These are phyloP conservation scores for Euleptes europaea DNA, from an alignment of 2,113 vertebrate species.

Conservation along the genomic window DNA sequence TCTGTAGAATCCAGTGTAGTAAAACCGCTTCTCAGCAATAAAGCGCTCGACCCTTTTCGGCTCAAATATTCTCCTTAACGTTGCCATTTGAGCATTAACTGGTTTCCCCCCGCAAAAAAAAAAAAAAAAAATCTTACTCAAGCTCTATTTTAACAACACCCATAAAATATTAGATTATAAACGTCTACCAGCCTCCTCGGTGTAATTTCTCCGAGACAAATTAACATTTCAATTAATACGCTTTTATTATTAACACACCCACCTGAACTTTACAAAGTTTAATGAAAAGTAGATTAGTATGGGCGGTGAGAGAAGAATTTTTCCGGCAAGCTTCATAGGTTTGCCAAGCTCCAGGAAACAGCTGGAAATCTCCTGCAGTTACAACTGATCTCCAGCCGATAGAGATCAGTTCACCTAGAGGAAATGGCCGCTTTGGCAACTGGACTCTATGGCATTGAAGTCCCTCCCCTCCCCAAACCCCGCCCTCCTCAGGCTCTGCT, in stretches of 20 bases:
- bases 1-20: conserved; percentile 30
- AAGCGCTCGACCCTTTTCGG: conserved; percentile 43
- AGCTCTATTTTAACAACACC: background rate
- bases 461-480: too few species aligned
- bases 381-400: too few species aligned
- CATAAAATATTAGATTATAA: conserved; percentile 19
- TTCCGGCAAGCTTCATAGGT: background rate
- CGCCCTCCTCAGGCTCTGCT: too few species aligned
- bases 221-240: background rate
- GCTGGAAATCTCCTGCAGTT: too few species aligned
- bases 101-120: background rate
- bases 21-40: conserved; percentile 1
- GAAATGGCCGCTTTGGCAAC: too few species aligned
- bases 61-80: background rate
- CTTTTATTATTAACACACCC: background rate
- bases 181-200: conserved; percentile 9
- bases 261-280: conserved; percentile 11
- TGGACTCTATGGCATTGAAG: too few species aligned
- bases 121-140: conserved; percentile 32
- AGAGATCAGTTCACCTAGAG: too few species aligned
- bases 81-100: conserved; percentile 34
- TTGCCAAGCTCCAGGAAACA: too few species aligned
- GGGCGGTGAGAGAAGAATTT: background rate
- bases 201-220: background rate
- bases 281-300: background rate